Evolutionary conservation across 2,888 invertebrate species (phyloP), one percentile per base, ranked within the genome.

Genomic region (Sceliomorpha sp.): DNA sequence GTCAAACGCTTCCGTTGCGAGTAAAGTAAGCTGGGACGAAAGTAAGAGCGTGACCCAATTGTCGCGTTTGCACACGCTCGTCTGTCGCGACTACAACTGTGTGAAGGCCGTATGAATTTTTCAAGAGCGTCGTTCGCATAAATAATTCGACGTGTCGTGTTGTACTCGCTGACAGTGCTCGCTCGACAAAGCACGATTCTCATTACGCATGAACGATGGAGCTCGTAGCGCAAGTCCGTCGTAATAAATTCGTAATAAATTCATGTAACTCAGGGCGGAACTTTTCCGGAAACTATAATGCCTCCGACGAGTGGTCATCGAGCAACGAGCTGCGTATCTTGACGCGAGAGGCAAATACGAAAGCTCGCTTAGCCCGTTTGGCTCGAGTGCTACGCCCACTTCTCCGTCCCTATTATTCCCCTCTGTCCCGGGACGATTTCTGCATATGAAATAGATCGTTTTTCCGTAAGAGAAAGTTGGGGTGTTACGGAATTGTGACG

Each of bases 241-340:
- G 55, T 70, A 70, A 70, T 70, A 66, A 66, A 70, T 70, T 70
- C 51, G 56, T n/a, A n/a, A n/a, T n/a, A n/a, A n/a, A n/a, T n/a
- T 70, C 53, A 37, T 60, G 60, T 58, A 62, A 66, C 60, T 66
- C 58, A 64, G 31, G 64, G 26, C 17, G 47, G 45, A 66, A 64
- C 59, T 59, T 64, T 63, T 55, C 56, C 58, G 37, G 51, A 68
- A 68, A 62, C 62, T 62, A 59, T 68, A 62, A 62, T 68, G 47
- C 39, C 31, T 34, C 56, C 60, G 17, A 45, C 47, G 51, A 55
- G n/a, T n/a, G n/a, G 48, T 44, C 55, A 39, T 48, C 50, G 32
- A 56, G 55, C 51, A 39, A 58, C 55, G 47, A 45, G 20, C n/a
- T 20, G 32, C 24, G 20, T 44, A 32, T 24, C 31, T 37, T 47